Base-by-base conservation (phyloP, 2,113 vertebrate species). In the Saimiri boliviensis region DNA sequence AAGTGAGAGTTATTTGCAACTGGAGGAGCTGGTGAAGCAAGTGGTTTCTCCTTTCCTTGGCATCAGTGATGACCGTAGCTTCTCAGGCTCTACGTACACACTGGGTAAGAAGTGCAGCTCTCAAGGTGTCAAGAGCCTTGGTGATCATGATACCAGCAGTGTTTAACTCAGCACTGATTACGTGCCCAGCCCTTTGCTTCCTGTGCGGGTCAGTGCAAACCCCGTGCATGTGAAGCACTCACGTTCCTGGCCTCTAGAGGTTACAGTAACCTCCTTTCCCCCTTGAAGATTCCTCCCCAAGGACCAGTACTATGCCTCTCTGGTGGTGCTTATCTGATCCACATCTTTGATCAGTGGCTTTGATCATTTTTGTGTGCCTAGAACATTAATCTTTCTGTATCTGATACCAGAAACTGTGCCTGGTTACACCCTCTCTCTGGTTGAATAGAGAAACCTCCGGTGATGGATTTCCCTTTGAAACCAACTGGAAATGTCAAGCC, bases 31-130 rank as follows among this genome's bases (percentile, higher is more conserved):
- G 95, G 99, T 99, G 94, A 99, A 99, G 94, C 98, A 99, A 84
- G 99, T 99, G 37, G 99, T 99, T 1, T 99, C 99, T 6, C 99
- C 99, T 0, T 99, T 99, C 96, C 98, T 99, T 35, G 98, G 99
- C 94, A 98, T 99, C 76, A 98, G 98, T 19, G 98, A 98, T 87
- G 98, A 99, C 96, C 97, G 98, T 2, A 97, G 97, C 91, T 97
- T 96, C 94, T 86, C 97, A n/a, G 95, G 98, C 37, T 97, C 98
- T 76, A 90, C 82, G 2, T 98, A 97, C 80, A 89, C 97, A 2
- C 95, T 98, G 30, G 99, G 99, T 99, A 99, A 99, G 99, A 95
- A 19, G 1, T 13, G 0, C 20, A 0, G 0, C 80, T 12, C 17
- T 42, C 20, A 9, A 66, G 20, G 40, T 77, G 16, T 58, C 19